Evolutionary conservation across 1,140 invertebrate species (phyloP), one percentile per base, ranked within the genome.

Genomic region (Caenorhabditis inopinata): DNA sequence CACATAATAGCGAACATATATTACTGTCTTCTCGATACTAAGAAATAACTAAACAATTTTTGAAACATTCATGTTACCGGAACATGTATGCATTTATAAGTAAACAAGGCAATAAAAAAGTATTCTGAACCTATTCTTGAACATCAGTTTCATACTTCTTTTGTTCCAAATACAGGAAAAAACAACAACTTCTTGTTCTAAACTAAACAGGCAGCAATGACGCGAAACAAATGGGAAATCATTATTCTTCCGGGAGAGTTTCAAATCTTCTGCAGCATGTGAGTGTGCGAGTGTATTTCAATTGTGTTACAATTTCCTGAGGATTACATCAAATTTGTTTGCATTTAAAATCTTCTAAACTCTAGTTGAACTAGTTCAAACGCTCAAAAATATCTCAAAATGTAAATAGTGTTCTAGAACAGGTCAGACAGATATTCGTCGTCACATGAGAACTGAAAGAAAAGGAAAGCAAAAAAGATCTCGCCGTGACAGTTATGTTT

Each of bases 261-360:
- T 68, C 58, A 68, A 68, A 42, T 68, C 58, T 68, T 14, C 32
- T 68, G 53, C 58, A 38, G 32, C 58, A 32, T 58, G 5, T 42
- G n/a, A n/a, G n/a, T n/a, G n/a, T n/a, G n/a, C n/a, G n/a, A n/a
- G n/a, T n/a, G 38, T 42, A 14, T 42, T 42, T 42, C 14, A 42
- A 7, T 58, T 58, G 25, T 42, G 58, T 68, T 68, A 29, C 38
- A 68, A 68, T 68, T 68, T 68, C 58, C 58, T 68, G 58, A 68
- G 58, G 58, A 68, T 68, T 68, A 68, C 58, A 68, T 68, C 11
- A 68, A 68, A 68, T 32, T 68, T 68, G 58, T 68, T 68, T 68
- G 58, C n/a, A 5, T 29, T 29, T 32, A n/a, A n/a, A n/a, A n/a
- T n/a, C 1, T 29, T 35, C 16, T n/a, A 6, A 9, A 16, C 29